These are phyloP conservation scores for Cyaniris semiargus DNA, from an alignment of 2,888 invertebrate species.

Conservation along the genomic window DNA sequence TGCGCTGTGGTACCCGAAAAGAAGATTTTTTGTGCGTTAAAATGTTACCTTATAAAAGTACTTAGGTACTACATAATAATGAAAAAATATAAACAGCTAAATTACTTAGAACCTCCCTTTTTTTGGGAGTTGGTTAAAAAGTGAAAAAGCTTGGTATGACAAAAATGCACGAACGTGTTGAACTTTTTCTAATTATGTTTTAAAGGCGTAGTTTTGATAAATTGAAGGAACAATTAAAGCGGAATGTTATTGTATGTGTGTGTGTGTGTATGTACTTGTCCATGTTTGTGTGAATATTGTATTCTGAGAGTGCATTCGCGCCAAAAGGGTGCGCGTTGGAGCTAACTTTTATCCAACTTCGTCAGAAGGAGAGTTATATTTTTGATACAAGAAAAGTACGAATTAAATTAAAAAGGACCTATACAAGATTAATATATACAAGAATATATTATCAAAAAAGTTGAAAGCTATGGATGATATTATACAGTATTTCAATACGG, in stretches of 20 bases:
- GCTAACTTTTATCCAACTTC: neutral
- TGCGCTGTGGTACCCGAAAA: too few species aligned
- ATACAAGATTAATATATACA: neutral
- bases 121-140: too few species aligned
- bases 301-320: constrained; percentile 40
- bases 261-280: constrained; percentile 37
- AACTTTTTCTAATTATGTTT: constrained; percentile 52
- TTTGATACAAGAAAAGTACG: too few species aligned
- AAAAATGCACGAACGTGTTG: neutral
- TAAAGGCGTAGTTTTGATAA: constrained; percentile 55
- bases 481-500: neutral
- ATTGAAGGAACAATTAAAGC: constrained; percentile 63
- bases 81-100: too few species aligned
- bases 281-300: constrained; percentile 26
- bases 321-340: constrained; percentile 19
- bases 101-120: too few species aligned
- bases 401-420: too few species aligned
- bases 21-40: too few species aligned
- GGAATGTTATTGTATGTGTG: constrained; percentile 48
- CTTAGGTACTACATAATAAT: too few species aligned
- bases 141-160: neutral
- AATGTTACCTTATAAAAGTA: neutral
- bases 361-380: neutral
- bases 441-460: neutral
- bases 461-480: neutral